These are phyloP conservation scores for Trematomus loennbergii DNA, from an alignment of 2,113 vertebrate genomes.

Conservation along the genomic window DNA sequence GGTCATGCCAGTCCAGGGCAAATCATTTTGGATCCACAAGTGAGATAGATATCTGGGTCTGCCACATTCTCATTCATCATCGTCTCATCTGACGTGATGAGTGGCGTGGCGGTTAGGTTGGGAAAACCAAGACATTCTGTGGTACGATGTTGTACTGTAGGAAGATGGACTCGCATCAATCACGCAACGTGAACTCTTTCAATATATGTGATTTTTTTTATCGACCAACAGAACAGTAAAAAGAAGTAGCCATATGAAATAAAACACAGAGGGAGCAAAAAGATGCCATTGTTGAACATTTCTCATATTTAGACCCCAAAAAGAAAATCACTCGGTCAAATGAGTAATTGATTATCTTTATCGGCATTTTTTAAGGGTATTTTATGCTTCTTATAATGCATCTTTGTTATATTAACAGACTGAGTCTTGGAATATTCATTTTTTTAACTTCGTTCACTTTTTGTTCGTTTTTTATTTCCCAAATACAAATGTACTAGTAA, in stretches of 20 bases:
- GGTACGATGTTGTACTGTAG: slow-evolving; percentile 21
- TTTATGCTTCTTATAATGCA: neutral
- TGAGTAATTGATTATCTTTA: too few species aligned
- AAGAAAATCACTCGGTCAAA: too few species aligned
- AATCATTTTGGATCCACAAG: slow-evolving; percentile 12
- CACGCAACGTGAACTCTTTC: neutral
- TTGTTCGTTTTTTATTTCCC: neutral
- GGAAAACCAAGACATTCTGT: slow-evolving; percentile 48
- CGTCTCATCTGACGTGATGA: slow-evolving; percentile 49
- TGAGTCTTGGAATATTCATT: neutral
- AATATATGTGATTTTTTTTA: neutral
- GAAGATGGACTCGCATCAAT: slow-evolving; percentile 16
- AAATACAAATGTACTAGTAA: neutral
- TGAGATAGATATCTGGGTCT: slow-evolving; percentile 37
- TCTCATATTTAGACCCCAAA: too few species aligned
- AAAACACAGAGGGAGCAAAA: neutral
- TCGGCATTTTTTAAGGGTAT: neutral
- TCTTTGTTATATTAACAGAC: neutral
- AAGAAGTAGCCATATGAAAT: neutral
- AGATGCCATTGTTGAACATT: neutral
- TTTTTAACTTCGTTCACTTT: neutral
- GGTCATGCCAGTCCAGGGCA: slow-evolving; percentile 59
- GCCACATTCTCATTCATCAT: slow-evolving; percentile 56
- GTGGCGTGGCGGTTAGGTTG: slow-evolving; percentile 24
- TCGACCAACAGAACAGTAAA: neutral